These are phyloP conservation scores for Ectemnius continuus DNA, from an alignment of 2,888 invertebrate genomes.

Conservation along the genomic window DNA sequence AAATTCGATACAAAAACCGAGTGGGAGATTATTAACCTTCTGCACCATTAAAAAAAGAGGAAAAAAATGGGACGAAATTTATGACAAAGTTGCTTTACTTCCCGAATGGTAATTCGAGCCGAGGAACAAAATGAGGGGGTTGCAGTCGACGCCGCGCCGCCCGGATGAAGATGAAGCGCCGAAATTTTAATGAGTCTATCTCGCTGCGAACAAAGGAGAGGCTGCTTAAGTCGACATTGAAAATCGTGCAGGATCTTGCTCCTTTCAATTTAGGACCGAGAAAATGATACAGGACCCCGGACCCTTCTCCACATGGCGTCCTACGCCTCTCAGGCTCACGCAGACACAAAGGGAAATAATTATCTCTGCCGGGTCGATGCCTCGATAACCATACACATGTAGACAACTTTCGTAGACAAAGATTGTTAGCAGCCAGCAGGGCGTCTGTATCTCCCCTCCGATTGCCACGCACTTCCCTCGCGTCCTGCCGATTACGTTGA, in stretches of 20 bases:
- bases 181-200: slow-evolving; percentile 10
- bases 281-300: slow-evolving; percentile 50
- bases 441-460: slow-evolving; percentile 29
- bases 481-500: slow-evolving; percentile 34
- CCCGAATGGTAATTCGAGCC: too few species aligned
- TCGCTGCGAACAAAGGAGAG: slow-evolving; percentile 2
- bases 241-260: slow-evolving; percentile 58
- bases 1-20: not conserved
- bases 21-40: not conserved
- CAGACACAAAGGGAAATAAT: slow-evolving; percentile 74
- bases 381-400: slow-evolving; percentile 55
- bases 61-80: not conserved
- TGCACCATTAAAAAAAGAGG: not conserved
- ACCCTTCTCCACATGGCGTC: slow-evolving; percentile 70
- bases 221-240: slow-evolving; percentile 15
- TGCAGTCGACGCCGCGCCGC: not conserved
- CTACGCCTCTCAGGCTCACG: slow-evolving; percentile 54
- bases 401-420: slow-evolving; percentile 59
- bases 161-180: not conserved
- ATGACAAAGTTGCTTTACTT: too few species aligned
- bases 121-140: not conserved
- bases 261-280: slow-evolving; percentile 62
- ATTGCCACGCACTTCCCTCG: slow-evolving; percentile 5
- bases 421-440: slow-evolving; percentile 61
- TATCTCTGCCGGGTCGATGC: slow-evolving; percentile 66